A percentile compares a stretch with the other conserved stretches of the same genome.
Conservation (phyloP, 2,888 invertebrate genomes). For the Chrysolina haemoptera region DNA sequence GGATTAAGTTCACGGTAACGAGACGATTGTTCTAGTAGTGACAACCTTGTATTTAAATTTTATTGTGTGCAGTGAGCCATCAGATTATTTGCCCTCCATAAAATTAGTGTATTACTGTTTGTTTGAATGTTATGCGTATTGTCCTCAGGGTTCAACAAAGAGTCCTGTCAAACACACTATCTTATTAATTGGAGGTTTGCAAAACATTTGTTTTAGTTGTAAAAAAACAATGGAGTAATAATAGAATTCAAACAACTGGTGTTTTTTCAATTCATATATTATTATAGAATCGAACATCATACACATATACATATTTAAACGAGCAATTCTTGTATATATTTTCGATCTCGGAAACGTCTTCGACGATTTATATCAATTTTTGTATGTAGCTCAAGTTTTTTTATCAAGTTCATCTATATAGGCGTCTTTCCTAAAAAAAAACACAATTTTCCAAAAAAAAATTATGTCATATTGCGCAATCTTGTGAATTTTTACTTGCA, state of each 20-base stretch:
- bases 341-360: too few species aligned
- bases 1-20: not conserved
- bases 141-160: not conserved
- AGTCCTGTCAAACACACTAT: not conserved
- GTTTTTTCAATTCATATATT: too few species aligned
- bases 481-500: too few species aligned
- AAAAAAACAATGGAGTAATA: not conserved
- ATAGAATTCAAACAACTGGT: not conserved
- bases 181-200: not conserved
- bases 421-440: too few species aligned
- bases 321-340: too few species aligned
- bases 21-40: not conserved
- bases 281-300: too few species aligned
- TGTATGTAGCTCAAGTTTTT: too few species aligned
- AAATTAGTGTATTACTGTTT: not conserved
- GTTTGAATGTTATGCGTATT: not conserved
- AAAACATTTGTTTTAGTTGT: not conserved
- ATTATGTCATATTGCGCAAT: too few species aligned
- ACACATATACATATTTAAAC: too few species aligned
- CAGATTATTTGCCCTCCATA: not conserved
- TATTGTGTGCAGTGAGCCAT: slow-evolving; percentile 1
- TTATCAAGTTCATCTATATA: too few species aligned
- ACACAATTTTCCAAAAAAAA: too few species aligned
- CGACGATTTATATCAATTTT: too few species aligned
- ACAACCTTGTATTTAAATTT: not conserved